Evolutionary conservation across 2,113 vertebrate species (phyloP), one percentile per base, ranked within the genome.

Genomic region (Alligator mississippiensis): DNA sequence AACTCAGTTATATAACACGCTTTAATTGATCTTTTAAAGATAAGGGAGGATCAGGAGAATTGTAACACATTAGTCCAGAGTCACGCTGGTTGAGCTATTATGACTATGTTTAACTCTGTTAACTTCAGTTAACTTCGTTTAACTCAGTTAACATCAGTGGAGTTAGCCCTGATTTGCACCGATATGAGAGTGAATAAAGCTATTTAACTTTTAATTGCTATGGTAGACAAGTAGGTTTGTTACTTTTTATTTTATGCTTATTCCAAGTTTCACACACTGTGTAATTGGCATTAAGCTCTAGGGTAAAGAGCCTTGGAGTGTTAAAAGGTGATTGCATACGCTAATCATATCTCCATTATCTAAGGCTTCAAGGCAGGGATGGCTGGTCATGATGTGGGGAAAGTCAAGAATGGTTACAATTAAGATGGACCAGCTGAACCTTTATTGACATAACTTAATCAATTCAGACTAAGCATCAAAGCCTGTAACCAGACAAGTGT

Each of bases 271-370:
- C 62, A 38, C 0, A 0, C 2, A 22, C 1, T 60, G 22, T 0
- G 25, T 25, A 88, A 57, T 5, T 66, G 64, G 59, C 7, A 30
- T 55, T 18, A 62, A 84, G 76, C 85, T 88, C 76, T 0, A 1
- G 1, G 8, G 25, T 60, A 57, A 47, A 81, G 90, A 79, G 34
- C 88, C 55, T 28, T 80, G 91, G 84, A 90, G 90, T 91, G 61
- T 87, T 77, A 47, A 91, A 76, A 80, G 24, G 4, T 92, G 81
- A 88, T 93, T 94, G 81, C 34, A 95, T 93, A 77, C 30, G 78
- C 88, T 90, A 87, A 84, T 90, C 87, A 82, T 0, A 0, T 83
- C 90, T 92, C 88, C 59, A 47, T 47, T 47, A 88, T 91, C 83
- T 89, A 27, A 95, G 63, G 54, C 16, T 96, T 60, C 85, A 30